Conservation (phyloP, 53 echinoderm and acorn worm species). For the Zoroaster sp. region DNA sequence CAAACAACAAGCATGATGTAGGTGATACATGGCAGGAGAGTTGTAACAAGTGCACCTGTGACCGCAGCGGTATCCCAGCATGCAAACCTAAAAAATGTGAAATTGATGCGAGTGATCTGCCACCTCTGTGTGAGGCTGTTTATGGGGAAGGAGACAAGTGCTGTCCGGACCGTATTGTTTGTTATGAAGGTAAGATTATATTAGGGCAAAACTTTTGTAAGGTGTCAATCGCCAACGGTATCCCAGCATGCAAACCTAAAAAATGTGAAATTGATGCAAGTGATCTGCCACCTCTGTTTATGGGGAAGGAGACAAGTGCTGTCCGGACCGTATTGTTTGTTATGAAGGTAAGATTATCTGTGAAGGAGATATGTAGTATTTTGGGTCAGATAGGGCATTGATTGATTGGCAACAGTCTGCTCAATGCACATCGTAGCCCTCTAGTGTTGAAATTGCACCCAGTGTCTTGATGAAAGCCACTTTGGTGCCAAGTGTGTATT, state of each 20-base stretch:
- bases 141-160: slow-evolving; percentile 41
- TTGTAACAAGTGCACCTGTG: not conserved
- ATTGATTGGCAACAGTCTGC: too few relatives aligned
- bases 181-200: slow-evolving; percentile 56
- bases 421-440: too few relatives aligned
- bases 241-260: not conserved
- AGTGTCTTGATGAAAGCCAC: too few relatives aligned
- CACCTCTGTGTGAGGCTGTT: not conserved
- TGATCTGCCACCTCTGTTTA: not conserved
- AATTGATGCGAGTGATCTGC: not conserved
- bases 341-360: too few relatives aligned
- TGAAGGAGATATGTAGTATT: too few relatives aligned
- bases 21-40: not conserved
- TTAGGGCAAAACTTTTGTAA: too few relatives aligned
- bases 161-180: slow-evolving; percentile 52
- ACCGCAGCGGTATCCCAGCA: not conserved
- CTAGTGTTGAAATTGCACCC: too few relatives aligned
- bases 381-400: too few relatives aligned
- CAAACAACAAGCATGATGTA: not conserved
- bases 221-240: not conserved
- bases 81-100: not conserved
- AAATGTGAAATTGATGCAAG: not conserved
- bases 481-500: too few relatives aligned
- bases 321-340: too few relatives aligned
- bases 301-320: too few relatives aligned